Conservation (phyloP, 2,888 invertebrate species). For the Tiphia femorata region DNA sequence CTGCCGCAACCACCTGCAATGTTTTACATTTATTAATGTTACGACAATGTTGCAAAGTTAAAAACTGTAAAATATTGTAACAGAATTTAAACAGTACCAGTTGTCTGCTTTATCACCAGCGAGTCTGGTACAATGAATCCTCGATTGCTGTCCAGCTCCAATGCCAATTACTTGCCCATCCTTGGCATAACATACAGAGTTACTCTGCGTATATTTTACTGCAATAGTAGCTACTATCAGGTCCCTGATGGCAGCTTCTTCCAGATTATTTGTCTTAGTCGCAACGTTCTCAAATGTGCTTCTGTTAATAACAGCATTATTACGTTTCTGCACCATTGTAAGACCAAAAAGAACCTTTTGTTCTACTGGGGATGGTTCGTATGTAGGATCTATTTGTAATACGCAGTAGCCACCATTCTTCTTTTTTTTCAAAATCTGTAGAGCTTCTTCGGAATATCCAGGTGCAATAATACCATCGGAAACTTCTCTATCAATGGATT, state of each 20-base stretch:
- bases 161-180: slow-evolving; percentile 96
- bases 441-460: slow-evolving; percentile 85
- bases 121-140: slow-evolving; percentile 97
- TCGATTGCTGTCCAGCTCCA: slow-evolving; percentile 98
- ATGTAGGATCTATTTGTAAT: slow-evolving; percentile 90
- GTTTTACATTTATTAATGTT: neutral
- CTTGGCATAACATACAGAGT: slow-evolving; percentile 96
- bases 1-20: slow-evolving; percentile 87
- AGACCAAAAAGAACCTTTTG: slow-evolving; percentile 87
- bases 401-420: slow-evolving; percentile 94
- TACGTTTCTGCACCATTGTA: slow-evolving; percentile 88
- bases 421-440: slow-evolving; percentile 91
- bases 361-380: slow-evolving; percentile 85
- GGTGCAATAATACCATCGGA: slow-evolving; percentile 99
- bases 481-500: slow-evolving; percentile 84
- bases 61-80: neutral
- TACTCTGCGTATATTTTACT: slow-evolving; percentile 97
- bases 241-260: slow-evolving; percentile 86
- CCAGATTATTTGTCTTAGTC: slow-evolving; percentile 74
- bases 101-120: slow-evolving; percentile 98
- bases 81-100: slow-evolving; percentile 75
- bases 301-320: slow-evolving; percentile 86
- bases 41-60: too few relatives aligned
- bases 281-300: slow-evolving; percentile 87
- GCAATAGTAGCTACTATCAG: slow-evolving; percentile 96